Percentiles rank a stretch among this genome's conserved stretches.
Conservation (phyloP, 1,140 invertebrate species). For the Caerostris darwini region DNA sequence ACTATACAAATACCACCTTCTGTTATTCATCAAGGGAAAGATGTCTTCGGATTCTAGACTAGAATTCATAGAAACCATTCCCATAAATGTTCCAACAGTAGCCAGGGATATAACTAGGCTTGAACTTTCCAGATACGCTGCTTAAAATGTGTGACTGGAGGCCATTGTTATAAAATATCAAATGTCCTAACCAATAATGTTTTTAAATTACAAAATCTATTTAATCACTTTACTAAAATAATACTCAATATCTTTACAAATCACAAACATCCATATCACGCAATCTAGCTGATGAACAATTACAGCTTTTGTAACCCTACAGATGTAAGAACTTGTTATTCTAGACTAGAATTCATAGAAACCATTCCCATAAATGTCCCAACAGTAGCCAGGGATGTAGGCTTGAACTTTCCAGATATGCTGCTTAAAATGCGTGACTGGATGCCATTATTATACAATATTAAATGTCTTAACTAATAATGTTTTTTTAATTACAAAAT, state of each 20-base stretch:
- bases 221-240: no score
- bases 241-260: no score
- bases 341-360: neutral
- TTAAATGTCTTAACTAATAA: no score
- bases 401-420: slow-evolving; percentile 1
- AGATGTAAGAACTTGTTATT: no score
- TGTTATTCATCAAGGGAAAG: neutral
- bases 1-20: no score
- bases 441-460: neutral
- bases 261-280: no score
- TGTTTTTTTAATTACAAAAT: no score
- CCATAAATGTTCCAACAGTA: slow-evolving; percentile 20
- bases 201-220: no score
- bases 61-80: neutral
- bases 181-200: no score
- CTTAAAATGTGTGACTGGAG: slow-evolving; percentile 10
- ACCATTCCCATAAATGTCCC: slow-evolving; percentile 11
- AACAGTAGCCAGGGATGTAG: slow-evolving; percentile 21
- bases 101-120: neutral
- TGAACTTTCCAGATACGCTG: slow-evolving; percentile 3
- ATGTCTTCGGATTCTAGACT: neutral
- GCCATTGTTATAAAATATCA: neutral
- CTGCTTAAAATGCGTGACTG: slow-evolving; percentile 1
- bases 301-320: no score
- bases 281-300: no score